These are phyloP conservation scores for Pseudolaguvia tuberculata DNA, from an alignment of 2,113 vertebrate species.

Conservation along the genomic window DNA sequence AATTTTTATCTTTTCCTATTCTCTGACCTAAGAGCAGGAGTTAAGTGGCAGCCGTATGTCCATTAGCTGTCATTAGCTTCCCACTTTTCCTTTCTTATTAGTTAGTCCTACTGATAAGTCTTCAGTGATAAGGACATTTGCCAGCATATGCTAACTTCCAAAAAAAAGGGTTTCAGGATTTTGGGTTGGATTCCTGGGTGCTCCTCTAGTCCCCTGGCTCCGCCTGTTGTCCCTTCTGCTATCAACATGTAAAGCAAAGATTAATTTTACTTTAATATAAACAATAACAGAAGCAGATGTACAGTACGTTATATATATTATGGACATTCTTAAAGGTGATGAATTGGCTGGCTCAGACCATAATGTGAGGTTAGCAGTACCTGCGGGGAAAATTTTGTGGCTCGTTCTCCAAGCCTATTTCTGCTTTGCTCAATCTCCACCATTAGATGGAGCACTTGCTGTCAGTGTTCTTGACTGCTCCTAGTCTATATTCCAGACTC, in stretches of 20 bases:
- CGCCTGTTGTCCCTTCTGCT: conserved; percentile 39
- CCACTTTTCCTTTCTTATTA: conserved; percentile 46
- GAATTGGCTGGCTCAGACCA: conserved; percentile 28
- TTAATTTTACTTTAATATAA: conserved; percentile 51
- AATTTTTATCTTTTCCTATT: conserved; percentile 45
- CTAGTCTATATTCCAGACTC: conserved; percentile 31
- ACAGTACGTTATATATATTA: conserved; percentile 41
- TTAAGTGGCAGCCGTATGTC: conserved; percentile 51
- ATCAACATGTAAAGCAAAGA: conserved; percentile 52
- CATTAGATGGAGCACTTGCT: conserved; percentile 87
- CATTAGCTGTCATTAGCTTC: conserved; percentile 48
- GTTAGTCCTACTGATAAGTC: conserved; percentile 48
- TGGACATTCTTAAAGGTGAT: conserved; percentile 13
- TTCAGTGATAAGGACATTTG: conserved; percentile 44
- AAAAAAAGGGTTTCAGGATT: conserved; percentile 50
- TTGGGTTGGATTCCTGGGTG: conserved; percentile 34
- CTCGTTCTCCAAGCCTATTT: conserved; percentile 13
- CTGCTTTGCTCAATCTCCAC: conserved; percentile 56
- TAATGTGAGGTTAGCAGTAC: conserved; percentile 25
- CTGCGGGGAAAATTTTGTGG: conserved; percentile 3
- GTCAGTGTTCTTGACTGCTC: conserved; percentile 64
- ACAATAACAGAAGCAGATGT: conserved; percentile 53
- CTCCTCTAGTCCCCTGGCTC: conserved; percentile 45
- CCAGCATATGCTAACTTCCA: conserved; percentile 52
- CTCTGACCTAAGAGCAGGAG: conserved; percentile 41